Evolutionary conservation across 2,113 vertebrate genomes (phyloP), one percentile per base, ranked within the genome.

Genomic region (Rhinoptilus africanus): DNA sequence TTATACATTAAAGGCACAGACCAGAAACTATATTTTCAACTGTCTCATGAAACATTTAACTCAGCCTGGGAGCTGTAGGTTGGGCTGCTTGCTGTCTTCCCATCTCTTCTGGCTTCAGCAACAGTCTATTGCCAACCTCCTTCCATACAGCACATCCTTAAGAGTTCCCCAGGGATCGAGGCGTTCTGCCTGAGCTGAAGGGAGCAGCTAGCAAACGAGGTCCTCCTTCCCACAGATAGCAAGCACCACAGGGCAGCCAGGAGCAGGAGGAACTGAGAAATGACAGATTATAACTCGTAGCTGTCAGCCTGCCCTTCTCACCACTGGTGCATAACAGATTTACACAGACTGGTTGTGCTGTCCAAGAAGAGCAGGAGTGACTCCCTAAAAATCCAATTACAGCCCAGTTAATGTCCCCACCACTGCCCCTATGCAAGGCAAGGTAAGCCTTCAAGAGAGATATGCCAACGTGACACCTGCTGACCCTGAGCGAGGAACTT

Each of bases 401-500:
- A 86, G 54, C 30, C 34, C 72, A 56, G 20, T 27, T 37, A 72
- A 37, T 0, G 1, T 23, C 39, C 37, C 23, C 50, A 69, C 20
- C 8, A 4, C 35, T 4, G 37, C 8, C 11, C 30, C 59, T 17
- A 7, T 6, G 19, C 37, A 51, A 85, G 22, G 28, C 17, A 62
- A 78, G 32, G 20, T 0, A 39, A 76, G 24, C 22, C 57, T 76
- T n/a, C 41, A 26, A 54, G 45, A 67, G 32, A 76, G 34, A 67
- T 22, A 8, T 1, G 1, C 12, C 37, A 83, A 24, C 19, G 2
- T 30, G 53, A 73, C 3, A 9, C 11, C 50, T 4, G 5, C 41
- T 8, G 37, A 79, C 63, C 15, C 17, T 1, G 22, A 73, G 19
- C 0, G 0, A 85, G 32, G 50, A 69, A 64, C 57, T 57, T 22